Base-by-base conservation (phyloP, 1,140 invertebrate species). In the Caerostris extrusa region DNA sequence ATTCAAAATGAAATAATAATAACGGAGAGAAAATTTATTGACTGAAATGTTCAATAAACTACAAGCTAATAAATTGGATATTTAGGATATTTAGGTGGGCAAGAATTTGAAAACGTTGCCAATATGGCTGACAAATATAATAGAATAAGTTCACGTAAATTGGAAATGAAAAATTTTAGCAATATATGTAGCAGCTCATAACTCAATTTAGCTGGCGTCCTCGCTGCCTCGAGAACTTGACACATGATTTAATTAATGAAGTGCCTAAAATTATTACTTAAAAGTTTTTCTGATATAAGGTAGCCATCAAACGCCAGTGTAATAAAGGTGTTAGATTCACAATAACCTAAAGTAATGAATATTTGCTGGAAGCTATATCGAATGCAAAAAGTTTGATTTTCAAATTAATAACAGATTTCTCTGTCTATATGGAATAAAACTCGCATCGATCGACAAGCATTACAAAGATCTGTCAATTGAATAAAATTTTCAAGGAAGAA, bases 341-440 rank as follows among this genome's bases (percentile, higher is more conserved):
- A 34, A 34, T 34, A 34, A 34, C 7, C n/a, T 34, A 1, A 69
- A 69, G 67, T 69, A 69, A 69, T 69, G n/a, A 69, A 19, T 5
- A 7, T 14, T n/a, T n/a, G 17, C 64, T 19, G 67, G 7, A 69
- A 69, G n/a, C 14, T 17, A 6, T 34, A 69, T 69, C n/a, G 67
- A 69, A 69, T 69, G 67, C n/a, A 69, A 19, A n/a, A 34, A 4
- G 67, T 69, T 69, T 69, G n/a, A 69, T 69, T 69, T 69, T 69
- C n/a, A 69, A 69, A 69, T 69, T 17, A 14, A 67, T 14, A n/a
- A 34, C n/a, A 34, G 17, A 69, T 19, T 69, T 69, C 17, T 69
- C 67, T 19, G n/a, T 69, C 14, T n/a, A 69, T 34, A 19, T 69
- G n/a, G 67, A 69, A 69, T 69, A 69, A 69, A 69, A n/a, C 19